Percentiles rank a stretch among this genome's conserved stretches.
These are phyloP conservation scores for Grammomys surdaster DNA, from an alignment of 2,113 vertebrate genomes.

Conservation along the genomic window DNA sequence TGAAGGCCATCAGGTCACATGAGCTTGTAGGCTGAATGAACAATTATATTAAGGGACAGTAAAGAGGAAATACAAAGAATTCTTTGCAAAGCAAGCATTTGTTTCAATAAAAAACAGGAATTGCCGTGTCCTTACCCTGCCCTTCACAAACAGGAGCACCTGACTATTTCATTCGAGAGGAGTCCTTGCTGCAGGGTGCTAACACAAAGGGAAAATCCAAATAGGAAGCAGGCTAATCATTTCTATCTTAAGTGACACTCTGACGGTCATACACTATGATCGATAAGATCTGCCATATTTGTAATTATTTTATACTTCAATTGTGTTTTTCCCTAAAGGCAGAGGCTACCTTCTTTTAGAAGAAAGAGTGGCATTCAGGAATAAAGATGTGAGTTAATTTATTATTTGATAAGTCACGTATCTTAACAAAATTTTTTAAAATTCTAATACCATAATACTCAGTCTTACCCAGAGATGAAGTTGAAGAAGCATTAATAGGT, in stretches of 20 bases:
- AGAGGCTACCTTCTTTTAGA: not conserved
- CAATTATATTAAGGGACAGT: conserved; percentile 21
- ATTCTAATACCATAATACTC: not conserved
- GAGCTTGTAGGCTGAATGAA: not conserved
- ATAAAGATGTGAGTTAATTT: not conserved
- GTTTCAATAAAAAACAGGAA: not conserved
- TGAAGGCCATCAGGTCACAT: conserved; percentile 46
- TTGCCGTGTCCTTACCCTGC: not conserved
- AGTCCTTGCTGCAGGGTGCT: not conserved
- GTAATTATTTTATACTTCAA: not conserved
- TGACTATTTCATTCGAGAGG: not conserved
- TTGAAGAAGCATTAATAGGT: not conserved
- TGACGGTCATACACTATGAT: not conserved
- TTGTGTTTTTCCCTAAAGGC: not conserved
- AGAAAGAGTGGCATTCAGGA: not conserved
- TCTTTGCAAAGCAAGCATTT: conserved; percentile 46
- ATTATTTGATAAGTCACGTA: not conserved
- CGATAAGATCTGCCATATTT: not conserved
- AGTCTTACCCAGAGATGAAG: not conserved
- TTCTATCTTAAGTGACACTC: not conserved
- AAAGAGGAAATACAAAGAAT: conserved; percentile 54
- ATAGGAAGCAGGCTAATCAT: not conserved
- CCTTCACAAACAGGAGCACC: not conserved
- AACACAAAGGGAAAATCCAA: not conserved
- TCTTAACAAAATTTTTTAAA: conserved; percentile 19